phyloP scores from a whole-genome alignment of 1,140 invertebrate species.

The Berghia stephanieae region DNA sequence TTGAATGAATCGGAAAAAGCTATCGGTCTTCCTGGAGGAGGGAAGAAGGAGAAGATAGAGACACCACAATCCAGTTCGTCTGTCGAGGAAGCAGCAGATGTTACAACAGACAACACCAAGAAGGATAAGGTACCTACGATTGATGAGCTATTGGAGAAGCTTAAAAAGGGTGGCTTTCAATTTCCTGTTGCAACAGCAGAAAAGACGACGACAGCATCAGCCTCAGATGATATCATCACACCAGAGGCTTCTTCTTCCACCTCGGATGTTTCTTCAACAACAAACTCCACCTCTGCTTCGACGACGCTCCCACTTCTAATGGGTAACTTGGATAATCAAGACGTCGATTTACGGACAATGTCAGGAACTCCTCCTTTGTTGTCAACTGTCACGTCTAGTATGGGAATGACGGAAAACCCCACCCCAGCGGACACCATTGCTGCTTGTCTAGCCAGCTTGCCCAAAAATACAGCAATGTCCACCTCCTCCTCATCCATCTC shows the following conservation, averaged over 20 bases:
- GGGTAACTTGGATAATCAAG: no score
- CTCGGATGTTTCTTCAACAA: slow-evolving; percentile 25
- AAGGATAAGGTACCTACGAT: slow-evolving; percentile 11
- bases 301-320: background rate
- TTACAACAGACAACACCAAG: background rate
- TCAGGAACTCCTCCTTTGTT: no score
- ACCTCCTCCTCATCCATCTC: background rate
- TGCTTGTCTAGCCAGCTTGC: no score
- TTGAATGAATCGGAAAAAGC: slow-evolving; percentile 9
- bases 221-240: slow-evolving; percentile 33
- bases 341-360: no score
- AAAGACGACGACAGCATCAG: background rate
- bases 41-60: slow-evolving; percentile 12
- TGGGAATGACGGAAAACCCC: no score
- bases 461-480: background rate
- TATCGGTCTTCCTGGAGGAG: background rate
- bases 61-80: slow-evolving; percentile 17
- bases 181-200: background rate
- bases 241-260: slow-evolving; percentile 1
- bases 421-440: no score
- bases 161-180: slow-evolving; percentile 31
- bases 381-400: no score
- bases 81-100: background rate
- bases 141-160: slow-evolving; percentile 3
- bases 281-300: background rate